phyloP scores from a whole-genome alignment of 2,888 invertebrate genomes.

The Nephrotoma flavescens region DNA sequence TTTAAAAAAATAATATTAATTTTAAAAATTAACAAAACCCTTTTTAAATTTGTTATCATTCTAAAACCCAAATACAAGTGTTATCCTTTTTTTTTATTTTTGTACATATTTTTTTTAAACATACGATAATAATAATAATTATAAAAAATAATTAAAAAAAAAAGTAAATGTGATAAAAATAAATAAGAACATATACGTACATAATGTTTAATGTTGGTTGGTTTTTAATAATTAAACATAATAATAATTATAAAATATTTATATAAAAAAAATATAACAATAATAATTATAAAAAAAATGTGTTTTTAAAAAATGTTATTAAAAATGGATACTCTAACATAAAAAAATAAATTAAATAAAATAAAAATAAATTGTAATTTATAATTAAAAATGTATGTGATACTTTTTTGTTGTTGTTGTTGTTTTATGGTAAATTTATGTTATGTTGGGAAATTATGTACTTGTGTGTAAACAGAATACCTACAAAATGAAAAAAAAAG shows the following conservation, averaged over 20 bases:
- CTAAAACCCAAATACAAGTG: neutral
- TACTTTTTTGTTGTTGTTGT: neutral
- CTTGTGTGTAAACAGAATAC: neutral
- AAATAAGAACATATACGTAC: neutral
- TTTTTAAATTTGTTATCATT: neutral
- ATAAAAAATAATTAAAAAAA: neutral
- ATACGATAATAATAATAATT: neutral
- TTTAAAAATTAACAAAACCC: neutral
- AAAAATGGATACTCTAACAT: neutral
- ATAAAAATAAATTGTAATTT: neutral
- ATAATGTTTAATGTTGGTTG: neutral
- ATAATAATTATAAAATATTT: neutral
- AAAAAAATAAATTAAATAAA: neutral
- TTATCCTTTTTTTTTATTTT: neutral
- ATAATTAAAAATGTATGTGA: neutral
- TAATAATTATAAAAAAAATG: neutral
- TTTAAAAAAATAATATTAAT: neutral
- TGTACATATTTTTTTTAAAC: neutral
- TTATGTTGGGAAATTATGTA: neutral
- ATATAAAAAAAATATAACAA: neutral
- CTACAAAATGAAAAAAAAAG: neutral
- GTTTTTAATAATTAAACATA: neutral
- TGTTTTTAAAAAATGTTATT: neutral
- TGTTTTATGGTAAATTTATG: neutral
- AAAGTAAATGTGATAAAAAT: neutral